Evolutionary conservation across 2,888 invertebrate genomes (phyloP), one percentile per base, ranked within the genome.

Genomic region (Drosophila neotestacea): DNA sequence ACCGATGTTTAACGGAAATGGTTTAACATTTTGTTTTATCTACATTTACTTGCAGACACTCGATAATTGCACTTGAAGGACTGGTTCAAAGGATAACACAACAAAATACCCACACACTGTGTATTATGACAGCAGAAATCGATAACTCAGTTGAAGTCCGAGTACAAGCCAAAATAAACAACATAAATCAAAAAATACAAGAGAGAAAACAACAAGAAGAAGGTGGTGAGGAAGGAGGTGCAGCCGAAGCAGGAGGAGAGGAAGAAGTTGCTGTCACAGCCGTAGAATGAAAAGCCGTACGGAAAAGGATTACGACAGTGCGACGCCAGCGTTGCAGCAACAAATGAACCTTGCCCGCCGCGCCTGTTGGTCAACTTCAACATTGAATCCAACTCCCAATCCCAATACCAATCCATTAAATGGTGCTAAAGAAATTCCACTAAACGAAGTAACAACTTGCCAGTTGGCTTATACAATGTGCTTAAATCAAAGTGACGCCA

Each of bases 301-400:
- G 75, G 85, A 85, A 65, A 73, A 83, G 77, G 85, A 85, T 73
- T 88, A 83, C 66, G 89, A 89, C 70, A 90, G 89, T 73, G 91
- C 90, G 63, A 90, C 91, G 68, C 87, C 91, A 62, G 91, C 95
- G 70, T 91, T 95, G 90, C 93, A 94, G 92, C 95, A 95, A 92
- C 94, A 95, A 90, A 95, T 95, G 89, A 95, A 95, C 92, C 92
- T 95, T 88, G 95, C 95, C 82, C 93, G 95, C 81, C 94, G 95
- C 79, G 95, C 95, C 72, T 95, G 95, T 93, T 95, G 95, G 95
- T 73, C 55, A 42, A 73, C 44, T 55, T 11, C 50, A 48, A 39
- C 16, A 11, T 46, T 7, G 5, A 6, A 32, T 32, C 32, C 60
- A 58, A 47, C n/a, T 46, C 6, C 32, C 28, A 52, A 30, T 27